Evolutionary conservation across 2,797 vertebrate species (phyloP).

Genomic region (Xenentodon cancila): DNA sequence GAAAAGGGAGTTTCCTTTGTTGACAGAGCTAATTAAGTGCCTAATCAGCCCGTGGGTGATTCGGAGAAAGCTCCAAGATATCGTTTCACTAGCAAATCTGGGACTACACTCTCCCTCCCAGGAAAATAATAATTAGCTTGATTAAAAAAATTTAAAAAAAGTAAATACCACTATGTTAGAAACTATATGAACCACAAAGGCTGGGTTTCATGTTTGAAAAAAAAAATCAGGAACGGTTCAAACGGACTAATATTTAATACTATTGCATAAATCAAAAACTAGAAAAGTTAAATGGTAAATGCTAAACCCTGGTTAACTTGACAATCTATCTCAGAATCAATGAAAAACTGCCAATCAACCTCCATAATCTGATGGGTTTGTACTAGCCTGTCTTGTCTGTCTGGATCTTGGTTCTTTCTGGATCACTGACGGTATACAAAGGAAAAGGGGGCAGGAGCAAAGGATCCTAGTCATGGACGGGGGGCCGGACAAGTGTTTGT

Average conservation of each 20-base stretch:
- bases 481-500: constrained; percentile 40
- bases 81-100: constrained; percentile 75
- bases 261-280: neutral
- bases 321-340: constrained; percentile 27
- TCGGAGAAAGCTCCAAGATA: constrained; percentile 69
- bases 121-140: constrained; percentile 59
- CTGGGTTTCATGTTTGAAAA: neutral
- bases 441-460: constrained; percentile 22
- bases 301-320: constrained; percentile 3
- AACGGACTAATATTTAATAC: constrained; percentile 4
- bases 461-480: constrained; percentile 9
- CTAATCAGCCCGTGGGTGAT: constrained; percentile 57
- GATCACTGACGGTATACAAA: constrained; percentile 69
- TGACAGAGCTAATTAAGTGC: constrained; percentile 73
- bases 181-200: constrained; percentile 7
- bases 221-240: neutral
- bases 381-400: constrained; percentile 65
- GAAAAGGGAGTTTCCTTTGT: constrained; percentile 79
- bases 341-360: constrained; percentile 45
- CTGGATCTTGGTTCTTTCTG: constrained; percentile 82
- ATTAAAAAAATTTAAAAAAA: constrained; percentile 24
- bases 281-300: neutral
- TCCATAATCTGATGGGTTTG: constrained; percentile 61
- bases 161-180: constrained; percentile 15
- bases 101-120: constrained; percentile 57